phyloP scores from a whole-genome alignment of 2,888 invertebrate genomes.

The Apodemia mormo region DNA sequence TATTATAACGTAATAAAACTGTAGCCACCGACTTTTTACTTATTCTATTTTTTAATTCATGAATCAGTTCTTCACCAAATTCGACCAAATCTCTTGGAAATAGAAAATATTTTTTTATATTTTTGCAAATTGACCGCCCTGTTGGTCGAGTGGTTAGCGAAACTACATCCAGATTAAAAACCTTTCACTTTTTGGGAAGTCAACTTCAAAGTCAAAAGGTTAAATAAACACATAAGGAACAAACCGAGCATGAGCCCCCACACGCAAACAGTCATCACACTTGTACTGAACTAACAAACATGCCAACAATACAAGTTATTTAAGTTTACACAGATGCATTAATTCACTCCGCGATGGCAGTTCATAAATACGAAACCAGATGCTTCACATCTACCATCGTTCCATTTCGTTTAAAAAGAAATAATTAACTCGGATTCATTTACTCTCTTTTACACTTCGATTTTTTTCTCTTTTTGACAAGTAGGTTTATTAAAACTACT shows the following conservation, averaged over 20 bases:
- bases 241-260: neutral
- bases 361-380: constrained; percentile 50
- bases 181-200: too few relatives aligned
- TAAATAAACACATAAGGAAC: neutral
- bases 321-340: constrained; percentile 58
- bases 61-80: too few relatives aligned
- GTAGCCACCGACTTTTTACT: too few relatives aligned
- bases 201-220: neutral
- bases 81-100: too few relatives aligned
- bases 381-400: constrained; percentile 44
- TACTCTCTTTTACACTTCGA: neutral
- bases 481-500: neutral
- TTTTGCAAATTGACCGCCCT: too few relatives aligned
- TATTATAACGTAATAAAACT: too few relatives aligned
- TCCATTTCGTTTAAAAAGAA: constrained; percentile 45
- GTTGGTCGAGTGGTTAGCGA: too few relatives aligned
- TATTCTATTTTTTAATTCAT: too few relatives aligned
- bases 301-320: neutral
- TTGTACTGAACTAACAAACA: constrained; percentile 10
- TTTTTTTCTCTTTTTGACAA: neutral
- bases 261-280: neutral
- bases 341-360: constrained; percentile 44
- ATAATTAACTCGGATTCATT: constrained; percentile 33
- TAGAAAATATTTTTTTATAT: too few relatives aligned
- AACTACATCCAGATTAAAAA: too few relatives aligned